Conservation (phyloP, 2,888 invertebrate species). For the Ormyrus thymus region DNA sequence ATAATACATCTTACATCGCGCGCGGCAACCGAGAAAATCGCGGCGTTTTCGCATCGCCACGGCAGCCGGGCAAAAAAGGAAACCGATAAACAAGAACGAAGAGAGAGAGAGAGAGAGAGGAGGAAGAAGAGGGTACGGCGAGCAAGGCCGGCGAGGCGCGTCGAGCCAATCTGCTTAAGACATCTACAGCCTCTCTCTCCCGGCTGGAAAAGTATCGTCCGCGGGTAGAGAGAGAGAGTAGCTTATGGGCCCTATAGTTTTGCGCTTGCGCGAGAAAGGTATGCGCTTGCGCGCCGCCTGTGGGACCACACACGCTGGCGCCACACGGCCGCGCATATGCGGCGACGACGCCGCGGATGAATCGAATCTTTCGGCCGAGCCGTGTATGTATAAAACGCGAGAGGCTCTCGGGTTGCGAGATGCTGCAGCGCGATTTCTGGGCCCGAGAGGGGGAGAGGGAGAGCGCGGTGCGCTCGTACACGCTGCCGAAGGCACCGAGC, state of each 20-base stretch:
- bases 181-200: conserved; percentile 39
- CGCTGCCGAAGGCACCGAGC: no score
- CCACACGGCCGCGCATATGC: conserved; percentile 34
- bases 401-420: conserved; percentile 34
- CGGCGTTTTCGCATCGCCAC: conserved; percentile 16
- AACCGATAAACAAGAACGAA: background rate
- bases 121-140: background rate
- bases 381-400: background rate
- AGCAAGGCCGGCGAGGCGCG: conserved; percentile 22
- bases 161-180: conserved; percentile 56
- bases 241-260: background rate
- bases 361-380: conserved; percentile 9
- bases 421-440: conserved; percentile 43
- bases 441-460: background rate
- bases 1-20: conserved; percentile 30
- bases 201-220: conserved; percentile 47
- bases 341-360: conserved; percentile 6
- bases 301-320: conserved; percentile 55
- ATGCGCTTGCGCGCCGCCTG: conserved; percentile 43
- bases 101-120: background rate
- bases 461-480: no score
- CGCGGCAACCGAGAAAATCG: conserved; percentile 25
- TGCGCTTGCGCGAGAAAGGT: conserved; percentile 39
- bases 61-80: background rate
- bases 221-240: conserved; percentile 26